Evolutionary conservation across 2,113 vertebrate species (phyloP).

Genomic region (Odontophorus gujanensis): DNA sequence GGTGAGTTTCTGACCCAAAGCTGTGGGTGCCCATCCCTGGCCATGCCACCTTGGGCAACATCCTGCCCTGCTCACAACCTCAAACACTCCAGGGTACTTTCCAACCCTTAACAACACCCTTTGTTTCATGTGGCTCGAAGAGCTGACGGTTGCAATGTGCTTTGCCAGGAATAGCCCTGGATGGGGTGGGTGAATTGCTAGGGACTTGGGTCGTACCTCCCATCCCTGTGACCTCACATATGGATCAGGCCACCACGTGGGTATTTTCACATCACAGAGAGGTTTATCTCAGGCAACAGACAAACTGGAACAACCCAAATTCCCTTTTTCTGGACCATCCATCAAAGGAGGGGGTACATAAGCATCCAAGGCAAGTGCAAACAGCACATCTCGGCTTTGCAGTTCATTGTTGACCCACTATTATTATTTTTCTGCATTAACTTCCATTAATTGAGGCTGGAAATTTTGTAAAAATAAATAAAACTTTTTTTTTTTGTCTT

Average conservation of each 20-base stretch:
- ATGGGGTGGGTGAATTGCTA: not conserved
- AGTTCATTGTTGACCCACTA: not conserved
- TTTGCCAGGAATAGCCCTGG: not conserved
- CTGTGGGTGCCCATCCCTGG: not conserved
- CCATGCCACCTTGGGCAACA: rapidly evolving
- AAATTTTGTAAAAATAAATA: not conserved
- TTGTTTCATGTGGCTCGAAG: rapidly evolving
- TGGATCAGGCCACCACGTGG: not conserved
- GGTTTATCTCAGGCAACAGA: not conserved
- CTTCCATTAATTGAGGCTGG: not conserved
- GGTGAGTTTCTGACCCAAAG: too few relatives aligned
- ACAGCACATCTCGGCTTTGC: not conserved
- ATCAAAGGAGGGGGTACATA: not conserved
- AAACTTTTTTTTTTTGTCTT: not conserved
- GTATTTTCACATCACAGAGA: rapidly evolving
- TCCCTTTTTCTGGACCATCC: not conserved
- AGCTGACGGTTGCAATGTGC: rapidly evolving
- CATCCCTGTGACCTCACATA: not conserved
- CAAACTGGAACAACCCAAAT: not conserved
- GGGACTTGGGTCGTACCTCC: not conserved
- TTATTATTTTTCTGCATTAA: not conserved
- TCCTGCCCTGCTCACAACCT: not conserved
- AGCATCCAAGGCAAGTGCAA: not conserved
- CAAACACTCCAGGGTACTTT: not conserved
- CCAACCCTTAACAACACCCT: not conserved